Evolutionary conservation across 2,888 invertebrate species (phyloP), one percentile per base, ranked within the genome.

Genomic region (Boloria euphrosyne): DNA sequence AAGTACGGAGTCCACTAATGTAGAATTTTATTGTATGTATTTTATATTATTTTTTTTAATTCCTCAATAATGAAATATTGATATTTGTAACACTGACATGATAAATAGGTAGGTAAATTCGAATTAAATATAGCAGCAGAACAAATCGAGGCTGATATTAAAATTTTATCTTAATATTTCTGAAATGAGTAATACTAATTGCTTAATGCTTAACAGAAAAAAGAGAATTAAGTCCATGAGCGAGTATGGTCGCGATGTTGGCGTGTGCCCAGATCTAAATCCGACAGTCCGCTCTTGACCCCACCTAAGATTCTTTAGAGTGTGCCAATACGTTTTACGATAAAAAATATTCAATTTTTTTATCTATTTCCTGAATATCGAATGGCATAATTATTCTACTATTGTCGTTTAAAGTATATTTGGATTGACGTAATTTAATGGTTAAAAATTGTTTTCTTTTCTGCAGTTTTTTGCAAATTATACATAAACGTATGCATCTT

Each of bases 211-310:
- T 17, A 60, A 65, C 7, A 38, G 65, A 64, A 67, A 68, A 67
- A 70, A 66, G 66, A 61, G 65, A 66, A 63, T 61, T 57, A 68
- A 68, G 52, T 62, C 51, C 62, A 65, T 68, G 66, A 70, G 65
- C 57, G 67, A 69, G 70, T 60, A 84, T 82, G 70, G 74, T 71
- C 74, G 71, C 71, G 72, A 71, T 70, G 73, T 87, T 90, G 90
- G 89, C 90, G 76, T 71, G 71, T 69, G 73, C 85, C 89, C 90
- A 90, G 87, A 79, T 88, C 87, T 89, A 90, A 83, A 86, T 87
- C 78, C 72, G 84, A 81, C 81, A 78, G 78, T 78, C 78, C 78
- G 85, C 82, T 85, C 89, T 86, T 87, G 89, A 89, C 87, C 88
- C 85, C 82, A 81, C 83, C 82, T 79, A 85, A 85, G 84, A 82